phyloP scores from a whole-genome alignment of 2,113 vertebrate genomes.

The Macaca nemestrina region DNA sequence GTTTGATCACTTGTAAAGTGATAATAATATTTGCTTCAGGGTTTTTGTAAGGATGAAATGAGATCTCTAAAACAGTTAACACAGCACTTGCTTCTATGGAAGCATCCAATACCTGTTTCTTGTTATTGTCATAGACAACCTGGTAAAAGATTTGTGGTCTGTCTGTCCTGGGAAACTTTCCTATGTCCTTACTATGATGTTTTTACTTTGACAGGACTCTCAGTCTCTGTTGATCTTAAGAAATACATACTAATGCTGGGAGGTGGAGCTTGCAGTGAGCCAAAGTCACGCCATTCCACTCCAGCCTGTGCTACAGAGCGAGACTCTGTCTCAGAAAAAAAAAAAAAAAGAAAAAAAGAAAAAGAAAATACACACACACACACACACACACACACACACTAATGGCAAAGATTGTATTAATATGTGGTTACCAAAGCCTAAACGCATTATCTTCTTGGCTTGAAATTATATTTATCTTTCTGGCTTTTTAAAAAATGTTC shows the following conservation, averaged over 20 bases:
- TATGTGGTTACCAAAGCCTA: constrained; percentile 1
- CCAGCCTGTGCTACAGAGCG: no score
- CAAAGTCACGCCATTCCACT: no score
- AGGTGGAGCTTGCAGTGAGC: no score
- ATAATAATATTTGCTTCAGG: neutral
- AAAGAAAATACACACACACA: no score
- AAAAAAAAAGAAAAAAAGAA: no score
- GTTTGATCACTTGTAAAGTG: neutral
- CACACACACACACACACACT: neutral
- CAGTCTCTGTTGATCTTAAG: neutral
- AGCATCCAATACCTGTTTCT: neutral
- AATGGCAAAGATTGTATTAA: constrained; percentile 55
- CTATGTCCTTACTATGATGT: neutral
- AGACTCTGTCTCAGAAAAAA: no score
- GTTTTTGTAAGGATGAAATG: neutral
- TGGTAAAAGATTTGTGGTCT: constrained; percentile 32
- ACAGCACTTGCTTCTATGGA: neutral
- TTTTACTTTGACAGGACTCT: neutral
- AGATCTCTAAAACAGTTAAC: neutral
- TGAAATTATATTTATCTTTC: constrained; percentile 1
- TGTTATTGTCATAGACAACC: constrained; percentile 12
- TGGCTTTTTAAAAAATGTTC: neutral
- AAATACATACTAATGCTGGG: constrained; percentile 13
- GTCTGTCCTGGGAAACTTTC: constrained; percentile 10
- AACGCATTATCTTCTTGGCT: constrained; percentile 24